Base-by-base conservation (phyloP, 2,113 vertebrate species). In the Chlamydotis undulata region DNA sequence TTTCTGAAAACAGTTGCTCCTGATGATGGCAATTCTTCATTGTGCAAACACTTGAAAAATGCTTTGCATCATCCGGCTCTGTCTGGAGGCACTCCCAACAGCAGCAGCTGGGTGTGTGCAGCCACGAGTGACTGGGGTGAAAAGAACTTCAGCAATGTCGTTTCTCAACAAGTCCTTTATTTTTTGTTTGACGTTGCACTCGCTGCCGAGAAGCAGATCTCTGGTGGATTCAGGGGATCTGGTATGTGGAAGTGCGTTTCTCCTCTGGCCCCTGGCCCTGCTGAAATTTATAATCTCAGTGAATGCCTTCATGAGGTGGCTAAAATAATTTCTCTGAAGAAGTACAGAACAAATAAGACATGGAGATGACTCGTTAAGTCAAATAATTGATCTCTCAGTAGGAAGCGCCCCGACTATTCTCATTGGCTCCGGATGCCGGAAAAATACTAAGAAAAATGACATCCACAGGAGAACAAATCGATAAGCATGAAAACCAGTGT, bases 11-110 rank as follows among this genome's bases (percentile, higher is more conserved):
- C 68, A 94, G 76, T 88, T 83, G 71, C 57, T 96, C 56, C 65
- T 60, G 55, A 87, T 12, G 21, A 64, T 55, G 35, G 76, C 59
- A 83, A 67, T 77, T 92, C 47, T 77, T 90, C 73, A 56, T 19
- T 81, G 90, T 78, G 65, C 45, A 97, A 95, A 86, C 83, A 95
- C 80, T 9, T 78, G 59, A 95, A 71, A 94, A 94, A 94, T 81
- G 68, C 60, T 94, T 80, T 83, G 67, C 82, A 59, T 74, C 52
- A 60, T 25, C 24, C 57, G 53, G 77, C 56, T 67, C 77, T 75
- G 86, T 64, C 60, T 87, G 83, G 79, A 96, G 89, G 63, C 75
- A 18, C 91, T 92, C 93, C 93, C 79, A 83, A 11, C 41, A 29
- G 19, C 43, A 83, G 85, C 64, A 86, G 61, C 81, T 65, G 87